Evolutionary conservation across 2,113 vertebrate species (phyloP).

Genomic region (Anolis carolinensis): DNA sequence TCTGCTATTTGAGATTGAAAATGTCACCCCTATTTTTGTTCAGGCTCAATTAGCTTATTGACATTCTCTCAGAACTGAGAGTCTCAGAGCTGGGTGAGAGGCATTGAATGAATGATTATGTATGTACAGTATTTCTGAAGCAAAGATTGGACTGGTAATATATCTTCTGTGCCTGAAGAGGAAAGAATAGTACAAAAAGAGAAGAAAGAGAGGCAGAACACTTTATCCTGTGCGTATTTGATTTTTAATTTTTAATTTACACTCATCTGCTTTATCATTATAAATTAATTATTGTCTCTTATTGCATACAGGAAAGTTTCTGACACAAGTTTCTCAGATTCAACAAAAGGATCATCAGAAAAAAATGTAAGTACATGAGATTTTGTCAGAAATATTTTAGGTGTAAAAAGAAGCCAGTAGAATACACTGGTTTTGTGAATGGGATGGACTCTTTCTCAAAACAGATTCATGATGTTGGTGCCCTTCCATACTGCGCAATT

Average conservation of each 20-base stretch:
- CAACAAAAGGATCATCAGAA: neutral
- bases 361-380: neutral
- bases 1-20: constrained; percentile 43
- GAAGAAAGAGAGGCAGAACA: neutral
- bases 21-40: constrained; percentile 57
- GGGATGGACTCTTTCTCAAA: neutral
- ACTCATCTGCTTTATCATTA: constrained; percentile 30
- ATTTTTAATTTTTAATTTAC: constrained; percentile 27
- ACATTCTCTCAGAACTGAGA: constrained; percentile 37
- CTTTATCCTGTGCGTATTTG: constrained; percentile 29
- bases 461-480: neutral
- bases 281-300: constrained; percentile 40
- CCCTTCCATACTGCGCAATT: no score
- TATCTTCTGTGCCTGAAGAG: constrained; percentile 27
- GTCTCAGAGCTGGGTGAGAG: constrained; percentile 24
- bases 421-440: neutral
- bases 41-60: constrained; percentile 63
- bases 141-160: constrained; percentile 32
- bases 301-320: constrained; percentile 1
- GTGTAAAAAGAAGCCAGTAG: neutral
- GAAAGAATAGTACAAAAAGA: neutral
- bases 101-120: constrained; percentile 45
- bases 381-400: neutral
- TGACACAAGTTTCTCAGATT: neutral
- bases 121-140: constrained; percentile 32